A percentile compares a stretch with the other conserved stretches of the same genome.
Conservation (phyloP, 2,888 invertebrate genomes). For the Resseliella maxima region DNA sequence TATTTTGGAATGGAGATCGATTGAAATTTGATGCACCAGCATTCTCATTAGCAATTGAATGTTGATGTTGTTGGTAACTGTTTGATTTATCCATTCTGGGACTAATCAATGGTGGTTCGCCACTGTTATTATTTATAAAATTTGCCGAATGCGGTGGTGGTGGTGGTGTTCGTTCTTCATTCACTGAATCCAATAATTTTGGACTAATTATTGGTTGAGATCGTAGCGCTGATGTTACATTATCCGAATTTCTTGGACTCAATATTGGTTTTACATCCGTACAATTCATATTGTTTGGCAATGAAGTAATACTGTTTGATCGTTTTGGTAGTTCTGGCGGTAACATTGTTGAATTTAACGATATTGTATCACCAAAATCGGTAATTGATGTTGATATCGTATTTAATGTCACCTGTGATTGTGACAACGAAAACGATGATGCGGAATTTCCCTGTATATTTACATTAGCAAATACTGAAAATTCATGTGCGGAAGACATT, state of each 20-base stretch:
- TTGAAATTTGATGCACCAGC: slow-evolving; percentile 59
- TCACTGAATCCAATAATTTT: slow-evolving; percentile 57
- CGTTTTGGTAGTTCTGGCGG: slow-evolving; percentile 61
- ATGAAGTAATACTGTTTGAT: slow-evolving; percentile 61
- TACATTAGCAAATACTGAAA: slow-evolving; percentile 66
- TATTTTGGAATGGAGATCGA: slow-evolving; percentile 66
- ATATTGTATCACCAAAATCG: slow-evolving; percentile 48
- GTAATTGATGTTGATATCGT: slow-evolving; percentile 56
- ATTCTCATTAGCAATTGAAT: slow-evolving; percentile 31
- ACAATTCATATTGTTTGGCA: slow-evolving; percentile 35
- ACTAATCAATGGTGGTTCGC: slow-evolving; percentile 60
- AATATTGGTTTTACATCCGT: slow-evolving; percentile 56
- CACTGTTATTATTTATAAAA: slow-evolving; percentile 43
- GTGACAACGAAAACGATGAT: slow-evolving; percentile 58
- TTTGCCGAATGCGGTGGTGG: background rate
- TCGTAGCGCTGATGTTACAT: slow-evolving; percentile 4
- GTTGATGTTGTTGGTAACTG: slow-evolving; percentile 21
- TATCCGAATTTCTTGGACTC: slow-evolving; percentile 56
- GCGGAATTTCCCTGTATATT: slow-evolving; percentile 64
- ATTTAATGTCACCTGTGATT: slow-evolving; percentile 59
- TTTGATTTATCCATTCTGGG: slow-evolving; percentile 63
- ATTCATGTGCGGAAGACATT: slow-evolving; percentile 61
- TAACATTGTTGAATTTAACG: background rate
- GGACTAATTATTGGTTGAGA: slow-evolving; percentile 58
- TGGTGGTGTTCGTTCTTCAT: slow-evolving; percentile 56